A percentile compares a stretch with the other conserved stretches of the same genome.
Conservation (phyloP, 1,140 invertebrate genomes). For the Calliphora vicina region DNA sequence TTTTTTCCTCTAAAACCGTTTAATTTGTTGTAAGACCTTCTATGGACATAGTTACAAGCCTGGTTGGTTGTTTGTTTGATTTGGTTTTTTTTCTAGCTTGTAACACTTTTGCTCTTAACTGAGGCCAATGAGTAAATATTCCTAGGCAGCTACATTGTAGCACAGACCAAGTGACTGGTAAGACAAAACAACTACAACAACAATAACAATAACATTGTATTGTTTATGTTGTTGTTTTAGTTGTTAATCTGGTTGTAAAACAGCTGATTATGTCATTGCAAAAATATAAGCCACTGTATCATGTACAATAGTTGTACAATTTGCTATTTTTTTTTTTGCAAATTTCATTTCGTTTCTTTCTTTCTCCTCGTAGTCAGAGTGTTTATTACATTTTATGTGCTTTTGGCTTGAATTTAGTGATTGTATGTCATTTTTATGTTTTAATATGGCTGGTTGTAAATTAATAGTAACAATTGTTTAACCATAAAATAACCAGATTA, state of each 20-base stretch:
- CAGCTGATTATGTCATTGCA: slow-evolving; percentile 10
- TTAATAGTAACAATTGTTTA: not conserved
- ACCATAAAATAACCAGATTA: not conserved
- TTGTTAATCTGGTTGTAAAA: not conserved
- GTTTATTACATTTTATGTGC: not conserved
- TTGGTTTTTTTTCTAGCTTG: not conserved
- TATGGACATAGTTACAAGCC: not conserved
- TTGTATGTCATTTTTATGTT: not conserved
- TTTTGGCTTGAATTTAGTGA: not conserved
- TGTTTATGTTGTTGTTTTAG: not conserved
- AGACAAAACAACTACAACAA: no score
- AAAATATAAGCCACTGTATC: slow-evolving; percentile 6
- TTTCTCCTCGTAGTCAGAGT: not conserved
- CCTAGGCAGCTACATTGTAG: no score
- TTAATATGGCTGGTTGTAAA: not conserved
- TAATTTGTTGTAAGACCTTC: not conserved
- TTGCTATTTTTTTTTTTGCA: not conserved
- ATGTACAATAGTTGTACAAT: not conserved
- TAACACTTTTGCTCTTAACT: not conserved
- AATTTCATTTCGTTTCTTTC: not conserved
- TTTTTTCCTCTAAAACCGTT: not conserved
- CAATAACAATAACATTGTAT: no score
- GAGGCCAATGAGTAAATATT: not conserved
- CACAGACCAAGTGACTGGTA: no score
- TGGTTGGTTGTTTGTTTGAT: not conserved